Conservation (phyloP, 2,888 invertebrate species). For the Pachliopta kotzebuea region DNA sequence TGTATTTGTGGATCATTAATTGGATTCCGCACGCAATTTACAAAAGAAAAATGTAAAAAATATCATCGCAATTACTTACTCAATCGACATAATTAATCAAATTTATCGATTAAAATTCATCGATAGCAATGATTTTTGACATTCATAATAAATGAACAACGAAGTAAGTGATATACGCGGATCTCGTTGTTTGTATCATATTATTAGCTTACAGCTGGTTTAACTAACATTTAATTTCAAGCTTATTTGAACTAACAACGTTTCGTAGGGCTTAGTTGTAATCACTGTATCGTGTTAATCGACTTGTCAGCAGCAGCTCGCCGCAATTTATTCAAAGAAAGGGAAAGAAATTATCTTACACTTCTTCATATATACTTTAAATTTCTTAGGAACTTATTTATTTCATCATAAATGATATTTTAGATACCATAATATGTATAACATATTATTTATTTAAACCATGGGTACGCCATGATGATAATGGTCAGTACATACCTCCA, state of each 20-base stretch:
- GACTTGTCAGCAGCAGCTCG: slow-evolving; percentile 25
- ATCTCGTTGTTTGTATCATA: slow-evolving; percentile 12
- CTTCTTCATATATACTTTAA: not conserved
- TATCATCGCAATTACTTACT: not conserved
- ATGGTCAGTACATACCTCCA: no score
- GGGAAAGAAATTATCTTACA: slow-evolving; percentile 7
- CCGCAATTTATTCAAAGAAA: slow-evolving; percentile 14
- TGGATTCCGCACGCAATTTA: not conserved
- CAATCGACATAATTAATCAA: slow-evolving; percentile 9
- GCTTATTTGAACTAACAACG: not conserved
- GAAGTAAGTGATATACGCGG: not conserved
- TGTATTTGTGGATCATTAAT: not conserved
- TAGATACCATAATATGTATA: no score
- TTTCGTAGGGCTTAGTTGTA: slow-evolving; percentile 7
- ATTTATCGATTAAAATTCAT: slow-evolving; percentile 13
- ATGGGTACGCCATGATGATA: no score
- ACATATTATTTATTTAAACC: no score
- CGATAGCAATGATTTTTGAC: slow-evolving; percentile 3
- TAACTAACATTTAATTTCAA: slow-evolving; percentile 10
- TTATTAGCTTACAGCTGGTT: slow-evolving; percentile 6
- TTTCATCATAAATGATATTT: not conserved
- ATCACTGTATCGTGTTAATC: slow-evolving; percentile 20
- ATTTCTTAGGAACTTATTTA: not conserved
- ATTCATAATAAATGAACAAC: slow-evolving; percentile 6
- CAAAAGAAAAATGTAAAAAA: not conserved